Evolutionary conservation across 2,888 invertebrate genomes (phyloP), one percentile per base, ranked within the genome.

Genomic region (Artemia sinica): DNA sequence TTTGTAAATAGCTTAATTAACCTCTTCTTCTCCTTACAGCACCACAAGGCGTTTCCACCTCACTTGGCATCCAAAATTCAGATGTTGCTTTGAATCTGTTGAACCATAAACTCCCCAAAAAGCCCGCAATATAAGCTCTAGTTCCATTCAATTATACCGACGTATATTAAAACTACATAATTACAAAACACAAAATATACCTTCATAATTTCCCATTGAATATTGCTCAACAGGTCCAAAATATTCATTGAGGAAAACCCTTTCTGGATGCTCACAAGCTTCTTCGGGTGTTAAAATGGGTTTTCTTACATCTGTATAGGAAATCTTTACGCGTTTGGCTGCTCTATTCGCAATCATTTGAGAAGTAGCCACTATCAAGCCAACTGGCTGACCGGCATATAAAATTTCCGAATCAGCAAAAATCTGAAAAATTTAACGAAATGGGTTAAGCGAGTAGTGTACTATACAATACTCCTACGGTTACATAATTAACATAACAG

Each of bases 361-460:
- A 0, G 71, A 70, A 74, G 76, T 75, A 67, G 78, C 79, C 1
- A 79, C 72, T 68, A 79, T 75, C 10, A 79, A 72, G 4, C 78
- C 79, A 6, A 79, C 70, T 3, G 79, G 74, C 69, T 78, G 78
- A 7, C 79, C 79, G 67, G 76, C 74, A 70, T 75, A 77, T 12
- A 67, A 28, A 2, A 79, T 74, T 69, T 75, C 71, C 8, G 74
- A 75, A 69, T 73, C 74, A 49, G 74, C 74, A 69, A 79, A 75
- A 28, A 78, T 72, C 78, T 78, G 52, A 9, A 52, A 50, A 49
- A 5, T 10, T 13, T 50, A 13, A n/a, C 11, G 50, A 28, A 10
- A 13, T 51, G 51, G 51, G 4, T 65, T 13, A 18, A 8, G 65
- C 63, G 10, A 10, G 12, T 68, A 68, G 13, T 13, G 28, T 48